A percentile compares a stretch with the other conserved stretches of the same genome.
Conservation (phyloP, 35 echinoderm and acorn worm genomes). For the Acanthaster planci region DNA sequence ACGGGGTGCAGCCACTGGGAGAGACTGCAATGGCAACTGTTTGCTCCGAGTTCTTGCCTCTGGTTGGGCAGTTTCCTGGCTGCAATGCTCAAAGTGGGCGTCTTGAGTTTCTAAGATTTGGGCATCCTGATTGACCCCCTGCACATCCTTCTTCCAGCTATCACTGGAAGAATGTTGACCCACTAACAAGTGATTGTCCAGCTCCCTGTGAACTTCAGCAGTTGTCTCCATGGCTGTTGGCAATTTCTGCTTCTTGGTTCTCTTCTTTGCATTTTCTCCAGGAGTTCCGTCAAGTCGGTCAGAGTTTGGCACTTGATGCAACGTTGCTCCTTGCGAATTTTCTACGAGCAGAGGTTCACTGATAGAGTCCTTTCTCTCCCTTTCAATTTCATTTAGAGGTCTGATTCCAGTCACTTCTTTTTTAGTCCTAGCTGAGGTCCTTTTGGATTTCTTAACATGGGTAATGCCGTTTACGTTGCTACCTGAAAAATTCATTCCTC, state of each 20-base stretch:
- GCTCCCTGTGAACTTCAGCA: background rate
- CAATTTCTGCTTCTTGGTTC: background rate
- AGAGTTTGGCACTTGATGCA: background rate
- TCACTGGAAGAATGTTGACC: background rate
- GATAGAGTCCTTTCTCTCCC: background rate
- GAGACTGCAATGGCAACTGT: background rate
- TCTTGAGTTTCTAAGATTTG: no score
- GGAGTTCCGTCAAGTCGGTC: background rate
- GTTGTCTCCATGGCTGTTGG: background rate
- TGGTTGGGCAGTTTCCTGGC: background rate
- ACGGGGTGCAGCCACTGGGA: background rate
- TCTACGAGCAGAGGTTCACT: background rate
- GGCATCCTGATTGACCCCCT: background rate
- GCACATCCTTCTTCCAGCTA: background rate
- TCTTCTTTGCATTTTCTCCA: background rate
- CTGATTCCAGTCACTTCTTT: background rate
- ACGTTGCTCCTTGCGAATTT: background rate
- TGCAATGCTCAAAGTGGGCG: background rate
- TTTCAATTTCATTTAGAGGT: background rate
- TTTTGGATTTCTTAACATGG: background rate
- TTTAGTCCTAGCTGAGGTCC: background rate
- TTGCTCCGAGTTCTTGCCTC: background rate
- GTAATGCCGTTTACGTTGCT: background rate
- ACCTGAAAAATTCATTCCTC: background rate
- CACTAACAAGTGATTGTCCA: background rate